Percentiles rank a stretch among this genome's conserved stretches.
These are phyloP conservation scores for Heliconius hewitsoni DNA, from an alignment of 1,140 invertebrate species.

Conservation along the genomic window DNA sequence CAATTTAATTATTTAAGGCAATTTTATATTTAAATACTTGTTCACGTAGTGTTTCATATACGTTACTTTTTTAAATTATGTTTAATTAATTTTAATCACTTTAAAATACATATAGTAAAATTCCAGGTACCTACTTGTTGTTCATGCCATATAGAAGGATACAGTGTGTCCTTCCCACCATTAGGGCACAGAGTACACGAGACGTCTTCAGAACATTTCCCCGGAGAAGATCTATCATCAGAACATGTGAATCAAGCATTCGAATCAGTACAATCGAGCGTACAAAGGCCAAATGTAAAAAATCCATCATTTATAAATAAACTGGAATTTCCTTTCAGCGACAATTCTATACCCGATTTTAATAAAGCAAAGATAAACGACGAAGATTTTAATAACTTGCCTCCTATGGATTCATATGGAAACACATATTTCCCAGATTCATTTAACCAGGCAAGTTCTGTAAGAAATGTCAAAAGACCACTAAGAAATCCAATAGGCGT, in stretches of 20 bases:
- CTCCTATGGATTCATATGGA: constrained; percentile 68
- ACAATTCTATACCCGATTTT: constrained; percentile 66
- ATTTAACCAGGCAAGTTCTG: constrained; percentile 68
- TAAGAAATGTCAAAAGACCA: constrained; percentile 74
- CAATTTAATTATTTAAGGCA: too few relatives aligned
- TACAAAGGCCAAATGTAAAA: constrained; percentile 64
- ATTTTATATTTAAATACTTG: too few relatives aligned
- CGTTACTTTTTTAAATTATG: too few relatives aligned
- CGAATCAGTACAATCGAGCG: constrained; percentile 67
- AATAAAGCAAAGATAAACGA: constrained; percentile 54
- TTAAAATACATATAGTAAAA: not conserved
- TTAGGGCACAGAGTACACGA: constrained; percentile 68
- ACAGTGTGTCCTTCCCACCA: constrained; percentile 85
- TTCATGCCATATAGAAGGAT: constrained; percentile 91
- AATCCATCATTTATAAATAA: constrained; percentile 60
- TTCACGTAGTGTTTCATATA: too few relatives aligned
- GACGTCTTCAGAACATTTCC: constrained; percentile 75
- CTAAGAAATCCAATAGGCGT: constrained; percentile 50
- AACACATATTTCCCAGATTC: constrained; percentile 70
- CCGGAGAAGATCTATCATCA: constrained; percentile 74
- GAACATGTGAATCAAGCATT: constrained; percentile 73
- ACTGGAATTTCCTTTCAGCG: constrained; percentile 64
- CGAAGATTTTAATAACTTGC: constrained; percentile 52
- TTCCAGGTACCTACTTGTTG: constrained; percentile 90
- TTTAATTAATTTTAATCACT: not conserved